Evolutionary conservation across 2,888 invertebrate genomes (phyloP).

Genomic region (Ceramica pisi): DNA sequence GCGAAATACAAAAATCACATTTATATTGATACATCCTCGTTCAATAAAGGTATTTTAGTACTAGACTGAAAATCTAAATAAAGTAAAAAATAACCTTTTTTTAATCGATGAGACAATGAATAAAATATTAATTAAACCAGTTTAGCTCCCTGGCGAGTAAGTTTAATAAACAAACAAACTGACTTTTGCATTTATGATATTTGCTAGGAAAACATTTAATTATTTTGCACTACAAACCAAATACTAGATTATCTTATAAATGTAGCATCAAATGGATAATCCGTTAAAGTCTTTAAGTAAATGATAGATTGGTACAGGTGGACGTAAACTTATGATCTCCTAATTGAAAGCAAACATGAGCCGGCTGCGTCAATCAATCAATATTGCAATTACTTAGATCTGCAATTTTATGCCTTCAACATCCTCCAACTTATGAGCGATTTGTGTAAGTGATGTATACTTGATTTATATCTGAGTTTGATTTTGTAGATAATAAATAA

Average conservation of each 20-base stretch:
- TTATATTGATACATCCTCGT: no score
- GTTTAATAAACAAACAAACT: no score
- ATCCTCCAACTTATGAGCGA: not conserved
- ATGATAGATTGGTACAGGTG: conserved; percentile 26
- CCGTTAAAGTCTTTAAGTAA: conserved; percentile 6
- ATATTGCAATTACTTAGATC: conserved; percentile 48
- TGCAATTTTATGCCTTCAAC: conserved; percentile 37
- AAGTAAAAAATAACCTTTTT: no score
- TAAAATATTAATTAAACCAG: no score
- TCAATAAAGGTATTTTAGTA: no score
- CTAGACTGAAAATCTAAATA: no score
- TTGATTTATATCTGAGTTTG: not conserved
- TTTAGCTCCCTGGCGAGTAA: no score
- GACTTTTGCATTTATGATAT: no score
- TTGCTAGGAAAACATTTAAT: not conserved
- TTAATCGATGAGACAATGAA: no score
- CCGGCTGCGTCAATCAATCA: conserved; percentile 53
- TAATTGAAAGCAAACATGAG: conserved; percentile 63
- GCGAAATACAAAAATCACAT: no score
- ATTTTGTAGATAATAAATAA: not conserved
- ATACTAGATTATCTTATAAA: not conserved
- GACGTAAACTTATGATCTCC: conserved; percentile 52
- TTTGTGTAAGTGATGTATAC: not conserved
- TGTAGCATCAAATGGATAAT: conserved; percentile 4
- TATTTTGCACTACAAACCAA: not conserved